Percentiles rank a stretch among this genome's conserved stretches.
These are phyloP conservation scores for Tuberolachnus salignus DNA, from an alignment of 2,888 invertebrate genomes.

Conservation along the genomic window DNA sequence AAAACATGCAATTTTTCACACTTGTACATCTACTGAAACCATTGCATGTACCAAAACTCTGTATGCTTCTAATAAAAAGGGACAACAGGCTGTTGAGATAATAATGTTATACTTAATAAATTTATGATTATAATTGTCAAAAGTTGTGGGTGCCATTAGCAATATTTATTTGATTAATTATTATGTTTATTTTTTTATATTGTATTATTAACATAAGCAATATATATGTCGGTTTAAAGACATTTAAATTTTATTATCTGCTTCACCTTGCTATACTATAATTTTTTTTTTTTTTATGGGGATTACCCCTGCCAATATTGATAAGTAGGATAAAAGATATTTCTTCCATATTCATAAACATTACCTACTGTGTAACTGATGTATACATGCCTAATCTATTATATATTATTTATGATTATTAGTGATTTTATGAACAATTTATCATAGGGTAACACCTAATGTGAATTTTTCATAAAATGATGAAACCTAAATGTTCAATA, in stretches of 20 bases:
- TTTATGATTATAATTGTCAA: constrained; percentile 98
- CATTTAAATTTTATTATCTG: too few relatives aligned
- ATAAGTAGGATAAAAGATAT: too few relatives aligned
- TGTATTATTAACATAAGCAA: not conserved
- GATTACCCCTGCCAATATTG: too few relatives aligned
- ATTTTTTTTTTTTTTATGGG: not conserved
- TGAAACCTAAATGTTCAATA: too few relatives aligned
- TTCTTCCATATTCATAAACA: too few relatives aligned
- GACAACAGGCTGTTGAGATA: constrained; percentile 89
- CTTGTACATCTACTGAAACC: constrained; percentile 85
- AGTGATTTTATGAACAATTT: too few relatives aligned
- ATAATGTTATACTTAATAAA: constrained; percentile 89
- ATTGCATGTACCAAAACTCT: constrained; percentile 78
- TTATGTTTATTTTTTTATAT: constrained; percentile 15
- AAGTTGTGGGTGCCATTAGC: constrained; percentile 96
- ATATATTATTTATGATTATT: too few relatives aligned
- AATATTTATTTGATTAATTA: constrained; percentile 58
- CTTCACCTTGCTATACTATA: not conserved
- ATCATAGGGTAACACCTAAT: too few relatives aligned
- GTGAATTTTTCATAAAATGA: too few relatives aligned
- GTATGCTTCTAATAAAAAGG: constrained; percentile 89
- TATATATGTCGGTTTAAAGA: too few relatives aligned
- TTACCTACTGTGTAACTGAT: too few relatives aligned
- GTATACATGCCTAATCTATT: too few relatives aligned
- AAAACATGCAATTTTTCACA: constrained; percentile 95